A percentile compares a stretch with the other conserved stretches of the same genome.
Conservation (phyloP, 1,140 invertebrate species). For the Sarcophaga bullata region DNA sequence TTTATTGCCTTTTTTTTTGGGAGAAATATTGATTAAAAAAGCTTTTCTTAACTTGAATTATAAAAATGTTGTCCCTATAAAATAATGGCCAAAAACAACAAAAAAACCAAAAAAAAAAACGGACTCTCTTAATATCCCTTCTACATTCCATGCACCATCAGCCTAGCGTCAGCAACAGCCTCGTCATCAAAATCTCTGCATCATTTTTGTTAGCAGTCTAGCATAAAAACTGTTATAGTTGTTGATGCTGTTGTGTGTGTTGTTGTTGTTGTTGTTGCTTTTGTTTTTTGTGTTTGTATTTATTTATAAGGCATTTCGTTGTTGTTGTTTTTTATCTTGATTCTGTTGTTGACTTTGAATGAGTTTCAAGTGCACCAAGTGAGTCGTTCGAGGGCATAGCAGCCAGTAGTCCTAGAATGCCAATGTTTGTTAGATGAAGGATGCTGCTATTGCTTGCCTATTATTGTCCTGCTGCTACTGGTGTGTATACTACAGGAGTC, state of each 20-base stretch:
- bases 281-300: background rate
- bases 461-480: background rate
- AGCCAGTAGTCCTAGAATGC: background rate
- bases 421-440: background rate
- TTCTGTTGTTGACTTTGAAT: slow-evolving; percentile 40
- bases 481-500: background rate
- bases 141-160: background rate
- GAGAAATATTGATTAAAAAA: too few species aligned
- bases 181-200: slow-evolving; percentile 4
- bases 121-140: background rate
- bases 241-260: background rate
- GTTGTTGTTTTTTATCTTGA: slow-evolving; percentile 29
- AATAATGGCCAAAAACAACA: too few species aligned
- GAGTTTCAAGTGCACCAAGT: slow-evolving; percentile 27
- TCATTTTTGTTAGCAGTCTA: background rate
- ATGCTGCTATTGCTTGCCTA: background rate
- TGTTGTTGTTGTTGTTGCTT: background rate
- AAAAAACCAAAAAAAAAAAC: background rate
- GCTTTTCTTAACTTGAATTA: too few species aligned
- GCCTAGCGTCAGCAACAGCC: background rate
- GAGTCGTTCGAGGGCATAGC: background rate
- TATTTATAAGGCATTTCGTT: background rate
- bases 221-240: background rate
- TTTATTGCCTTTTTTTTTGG: too few species aligned
- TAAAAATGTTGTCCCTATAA: too few species aligned